Percentiles rank a stretch among this genome's conserved stretches.
These are phyloP conservation scores for Arvicanthis niloticus DNA, from an alignment of 2,113 vertebrate species.

Conservation along the genomic window DNA sequence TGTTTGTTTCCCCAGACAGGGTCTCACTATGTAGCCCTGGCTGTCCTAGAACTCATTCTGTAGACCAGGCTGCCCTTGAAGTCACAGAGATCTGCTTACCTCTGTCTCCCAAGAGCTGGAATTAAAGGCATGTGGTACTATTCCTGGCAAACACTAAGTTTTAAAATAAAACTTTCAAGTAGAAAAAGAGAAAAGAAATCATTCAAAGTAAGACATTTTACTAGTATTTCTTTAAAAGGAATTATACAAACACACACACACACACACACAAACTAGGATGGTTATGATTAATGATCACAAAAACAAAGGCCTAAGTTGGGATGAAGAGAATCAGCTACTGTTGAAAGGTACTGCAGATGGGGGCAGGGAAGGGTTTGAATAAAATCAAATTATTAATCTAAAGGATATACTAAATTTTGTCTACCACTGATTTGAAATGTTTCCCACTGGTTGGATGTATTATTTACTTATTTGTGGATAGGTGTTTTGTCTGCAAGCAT, in stretches of 20 bases:
- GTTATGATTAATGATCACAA: constrained; percentile 9
- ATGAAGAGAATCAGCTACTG: background rate
- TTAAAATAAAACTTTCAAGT: constrained; percentile 48
- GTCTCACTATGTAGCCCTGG: background rate
- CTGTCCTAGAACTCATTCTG: background rate
- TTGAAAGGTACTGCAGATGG: background rate
- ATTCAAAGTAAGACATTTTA: constrained; percentile 19
- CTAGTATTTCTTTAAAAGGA: constrained; percentile 4
- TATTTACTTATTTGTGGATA: background rate
- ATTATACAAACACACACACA: background rate
- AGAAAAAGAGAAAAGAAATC: background rate
- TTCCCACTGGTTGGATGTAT: background rate
- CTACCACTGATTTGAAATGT: background rate
- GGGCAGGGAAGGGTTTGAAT: background rate
- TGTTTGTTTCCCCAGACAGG: background rate
- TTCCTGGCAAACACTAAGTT: background rate
- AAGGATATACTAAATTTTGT: background rate
- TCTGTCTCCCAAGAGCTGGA: background rate
- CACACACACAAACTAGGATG: background rate
- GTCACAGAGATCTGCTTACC: background rate
- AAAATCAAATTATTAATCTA: background rate
- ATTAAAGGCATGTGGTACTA: background rate
- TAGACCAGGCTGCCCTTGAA: background rate
- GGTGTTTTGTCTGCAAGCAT: background rate
- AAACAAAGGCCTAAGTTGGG: background rate